Conservation (phyloP, 92 coral and sea anemone species). For the Chrysogorgia sp. region DNA sequence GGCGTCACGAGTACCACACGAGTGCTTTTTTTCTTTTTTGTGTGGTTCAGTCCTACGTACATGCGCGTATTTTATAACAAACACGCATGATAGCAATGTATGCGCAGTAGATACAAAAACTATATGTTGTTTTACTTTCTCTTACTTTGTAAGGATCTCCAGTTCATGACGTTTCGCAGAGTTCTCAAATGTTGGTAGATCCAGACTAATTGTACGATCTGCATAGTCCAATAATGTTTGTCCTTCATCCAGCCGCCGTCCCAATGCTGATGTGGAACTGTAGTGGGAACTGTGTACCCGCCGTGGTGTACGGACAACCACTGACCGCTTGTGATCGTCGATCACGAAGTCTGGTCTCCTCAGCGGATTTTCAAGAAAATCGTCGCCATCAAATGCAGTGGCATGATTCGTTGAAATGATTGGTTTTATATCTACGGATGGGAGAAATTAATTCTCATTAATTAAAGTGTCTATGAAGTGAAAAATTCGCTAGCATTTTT, state of each 20-base stretch:
- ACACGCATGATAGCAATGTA: no score
- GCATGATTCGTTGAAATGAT: background rate
- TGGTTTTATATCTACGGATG: no score
- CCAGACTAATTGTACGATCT: conserved; percentile 7
- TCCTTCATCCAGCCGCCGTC: background rate
- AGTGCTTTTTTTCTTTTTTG: no score
- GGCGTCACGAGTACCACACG: no score
- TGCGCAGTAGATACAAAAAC: no score
- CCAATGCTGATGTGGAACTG: background rate
- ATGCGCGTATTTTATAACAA: no score
- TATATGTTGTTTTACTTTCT: background rate
- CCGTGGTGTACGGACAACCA: conserved; percentile 2
- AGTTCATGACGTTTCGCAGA: conserved; percentile 40
- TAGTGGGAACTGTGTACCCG: background rate
- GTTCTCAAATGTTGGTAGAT: conserved; percentile 22
- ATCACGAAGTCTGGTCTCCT: conserved; percentile 8
- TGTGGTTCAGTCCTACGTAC: no score
- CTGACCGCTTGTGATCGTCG: conserved; percentile 20
- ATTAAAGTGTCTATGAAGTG: no score
- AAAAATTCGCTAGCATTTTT: no score
- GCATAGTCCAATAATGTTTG: background rate
- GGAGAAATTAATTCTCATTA: no score
- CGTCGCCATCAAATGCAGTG: conserved; percentile 17
- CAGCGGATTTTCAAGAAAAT: conserved; percentile 35
- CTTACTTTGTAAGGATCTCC: conserved; percentile 20